These are phyloP conservation scores for Amazona guildingii DNA, from an alignment of 2,113 vertebrate genomes.

Conservation along the genomic window DNA sequence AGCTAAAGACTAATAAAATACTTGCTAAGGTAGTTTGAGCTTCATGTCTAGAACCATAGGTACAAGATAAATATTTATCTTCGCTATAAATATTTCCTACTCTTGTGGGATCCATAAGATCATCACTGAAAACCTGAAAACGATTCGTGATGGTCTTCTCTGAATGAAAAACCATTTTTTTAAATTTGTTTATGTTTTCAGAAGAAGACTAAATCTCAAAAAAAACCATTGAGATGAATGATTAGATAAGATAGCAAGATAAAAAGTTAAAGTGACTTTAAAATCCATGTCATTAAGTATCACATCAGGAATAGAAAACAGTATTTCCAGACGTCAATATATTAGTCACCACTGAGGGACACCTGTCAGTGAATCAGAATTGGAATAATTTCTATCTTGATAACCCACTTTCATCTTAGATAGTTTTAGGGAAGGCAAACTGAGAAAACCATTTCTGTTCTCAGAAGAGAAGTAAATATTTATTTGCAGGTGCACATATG, in stretches of 20 bases:
- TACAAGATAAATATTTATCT: neutral
- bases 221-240: neutral
- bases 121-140: neutral
- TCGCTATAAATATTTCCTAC: neutral
- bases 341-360: neutral
- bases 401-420: neutral
- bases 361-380: neutral
- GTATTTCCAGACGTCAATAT: neutral
- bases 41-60: neutral
- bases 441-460: neutral
- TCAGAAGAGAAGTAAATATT: neutral
- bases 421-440: neutral
- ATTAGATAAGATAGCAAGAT: neutral
- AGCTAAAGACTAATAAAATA: neutral
- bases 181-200: neutral
- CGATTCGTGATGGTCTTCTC: neutral
- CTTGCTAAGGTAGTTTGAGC: neutral
- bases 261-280: neutral
- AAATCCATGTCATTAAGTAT: neutral
- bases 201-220: neutral
- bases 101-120: neutral
- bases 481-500: neutral
- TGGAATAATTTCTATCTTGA: neutral
- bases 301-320: neutral
- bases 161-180: neutral